A percentile compares a stretch with the other conserved stretches of the same genome.
Evolutionary conservation across 2,797 vertebrate genomes (phyloP).

Genomic region (Takifugu ocellatus): DNA sequence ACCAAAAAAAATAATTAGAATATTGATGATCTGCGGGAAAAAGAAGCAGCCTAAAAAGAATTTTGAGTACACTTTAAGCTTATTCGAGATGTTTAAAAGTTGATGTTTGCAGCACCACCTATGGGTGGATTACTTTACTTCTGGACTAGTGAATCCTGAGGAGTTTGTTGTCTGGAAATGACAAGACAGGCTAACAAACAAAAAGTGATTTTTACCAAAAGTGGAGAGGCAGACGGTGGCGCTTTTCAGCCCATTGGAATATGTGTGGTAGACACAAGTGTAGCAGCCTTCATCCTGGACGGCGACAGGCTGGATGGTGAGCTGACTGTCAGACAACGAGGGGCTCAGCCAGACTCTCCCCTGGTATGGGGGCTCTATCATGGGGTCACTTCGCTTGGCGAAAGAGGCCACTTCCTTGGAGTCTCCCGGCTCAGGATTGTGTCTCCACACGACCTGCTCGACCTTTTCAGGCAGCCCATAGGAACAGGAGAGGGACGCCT

Average conservation of each 20-base stretch:
- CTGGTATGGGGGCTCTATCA: slow-evolving; percentile 71
- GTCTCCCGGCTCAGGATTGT: slow-evolving; percentile 36
- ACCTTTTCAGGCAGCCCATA: slow-evolving; percentile 78
- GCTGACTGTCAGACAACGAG: slow-evolving; percentile 69
- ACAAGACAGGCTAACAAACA: no score
- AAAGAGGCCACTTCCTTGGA: slow-evolving; percentile 67
- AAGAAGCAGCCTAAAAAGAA: no score
- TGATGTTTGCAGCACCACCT: no score
- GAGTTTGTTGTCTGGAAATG: not conserved
- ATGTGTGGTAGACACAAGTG: slow-evolving; percentile 71
- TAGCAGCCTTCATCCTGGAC: slow-evolving; percentile 79
- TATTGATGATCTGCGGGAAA: no score
- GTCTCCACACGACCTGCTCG: slow-evolving; percentile 68
- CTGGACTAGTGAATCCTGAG: no score
- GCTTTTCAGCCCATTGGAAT: slow-evolving; percentile 58
- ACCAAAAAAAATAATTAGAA: no score
- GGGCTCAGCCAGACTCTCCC: slow-evolving; percentile 66
- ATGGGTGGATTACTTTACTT: no score
- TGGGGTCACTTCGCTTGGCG: slow-evolving; percentile 69
- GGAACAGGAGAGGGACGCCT: slow-evolving; percentile 63
- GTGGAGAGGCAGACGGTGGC: slow-evolving; percentile 71
- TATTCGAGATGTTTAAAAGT: no score
- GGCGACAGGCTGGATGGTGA: slow-evolving; percentile 71
- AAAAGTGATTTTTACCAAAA: slow-evolving; percentile 60
- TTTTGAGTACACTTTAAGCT: no score